Evolutionary conservation across 2,888 invertebrate genomes (phyloP), one percentile per base, ranked within the genome.

Genomic region (Eristalinus aeneus): DNA sequence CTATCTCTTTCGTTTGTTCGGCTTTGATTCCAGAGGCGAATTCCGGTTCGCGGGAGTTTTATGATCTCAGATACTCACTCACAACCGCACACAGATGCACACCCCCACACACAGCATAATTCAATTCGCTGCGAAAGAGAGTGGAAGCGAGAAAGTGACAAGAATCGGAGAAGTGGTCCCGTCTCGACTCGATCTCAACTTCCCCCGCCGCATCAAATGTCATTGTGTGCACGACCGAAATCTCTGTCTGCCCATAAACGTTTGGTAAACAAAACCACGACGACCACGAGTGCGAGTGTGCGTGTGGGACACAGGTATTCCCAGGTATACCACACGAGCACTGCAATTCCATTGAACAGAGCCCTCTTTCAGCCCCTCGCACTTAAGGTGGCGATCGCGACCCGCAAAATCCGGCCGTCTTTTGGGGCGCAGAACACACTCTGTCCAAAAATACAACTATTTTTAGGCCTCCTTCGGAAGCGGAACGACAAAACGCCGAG

Each of bases 21-120:
- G 64, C 23, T 39, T 27, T 64, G 31, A 46, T 76, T 82, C 71
- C 74, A 65, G 67, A 71, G 82, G 86, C 86, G 82, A 86, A 77
- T 86, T 86, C 77, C 82, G 73, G 67, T 86, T 81, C 68, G 76
- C 68, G 58, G 69, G 73, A 81, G 81, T 86, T 81, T 76, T 77
- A 86, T 81, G 79, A 76, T 77, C 46, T 67, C 10, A 31, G 54
- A 56, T 56, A 65, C 63, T 73, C 73, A 12, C 65, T 34, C 67
- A 67, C 72, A 65, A 71, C 65, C 65, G 63, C 71, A 61, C 60
- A 39, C 53, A 53, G 34, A 74, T 22, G 60, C 9, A 68, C 1
- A 56, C 34, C 68, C 36, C 20, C 36, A 23, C 31, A 23, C 31
- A 60, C 54, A 58, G 68, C 27, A 53, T 34, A 27, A 68, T 56